Evolutionary conservation across 2,888 invertebrate genomes (phyloP).

Genomic region (Phyllotreta striolata): DNA sequence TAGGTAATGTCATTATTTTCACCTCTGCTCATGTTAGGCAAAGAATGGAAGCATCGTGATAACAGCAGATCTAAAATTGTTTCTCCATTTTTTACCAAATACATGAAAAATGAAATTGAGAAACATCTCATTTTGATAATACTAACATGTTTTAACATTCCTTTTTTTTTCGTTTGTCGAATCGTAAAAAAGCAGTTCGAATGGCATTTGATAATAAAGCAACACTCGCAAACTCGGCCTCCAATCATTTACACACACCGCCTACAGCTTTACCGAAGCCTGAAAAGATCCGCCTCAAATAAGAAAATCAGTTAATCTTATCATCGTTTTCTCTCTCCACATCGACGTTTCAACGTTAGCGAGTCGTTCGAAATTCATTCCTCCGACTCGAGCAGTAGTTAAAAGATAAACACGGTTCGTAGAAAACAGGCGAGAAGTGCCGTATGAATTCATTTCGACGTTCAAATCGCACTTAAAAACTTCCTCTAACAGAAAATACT

Average conservation of each 20-base stretch:
- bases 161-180: neutral
- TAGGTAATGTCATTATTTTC: conserved; percentile 46
- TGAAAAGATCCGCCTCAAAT: conserved; percentile 30
- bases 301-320: conserved; percentile 36
- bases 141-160: no score
- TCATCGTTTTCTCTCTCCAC: conserved; percentile 29
- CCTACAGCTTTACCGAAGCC: conserved; percentile 17
- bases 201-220: conserved; percentile 4
- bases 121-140: neutral
- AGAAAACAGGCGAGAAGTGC: no score
- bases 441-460: no score
- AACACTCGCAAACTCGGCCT: conserved; percentile 19
- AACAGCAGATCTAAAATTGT: conserved; percentile 12
- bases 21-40: conserved; percentile 34
- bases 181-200: neutral
- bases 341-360: conserved; percentile 13
- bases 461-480: no score
- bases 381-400: neutral
- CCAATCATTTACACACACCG: conserved; percentile 3
- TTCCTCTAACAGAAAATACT: no score
- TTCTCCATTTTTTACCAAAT: conserved; percentile 24
- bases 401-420: neutral
- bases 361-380: neutral
- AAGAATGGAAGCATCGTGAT: conserved; percentile 26
- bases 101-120: neutral